Conservation (phyloP, 2,113 vertebrate genomes). For the Herpailurus yagouaroundi region DNA sequence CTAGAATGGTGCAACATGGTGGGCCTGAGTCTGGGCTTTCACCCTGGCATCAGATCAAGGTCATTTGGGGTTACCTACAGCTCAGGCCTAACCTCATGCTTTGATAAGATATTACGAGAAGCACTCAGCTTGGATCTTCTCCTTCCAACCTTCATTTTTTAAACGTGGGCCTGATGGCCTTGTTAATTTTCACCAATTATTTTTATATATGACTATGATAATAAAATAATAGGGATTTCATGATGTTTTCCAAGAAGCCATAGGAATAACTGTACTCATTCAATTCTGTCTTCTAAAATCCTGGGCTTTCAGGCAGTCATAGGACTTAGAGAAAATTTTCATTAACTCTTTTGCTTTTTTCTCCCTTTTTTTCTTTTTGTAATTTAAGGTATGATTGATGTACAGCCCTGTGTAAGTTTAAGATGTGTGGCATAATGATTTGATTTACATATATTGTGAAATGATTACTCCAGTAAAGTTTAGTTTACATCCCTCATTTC, state of each 20-base stretch:
- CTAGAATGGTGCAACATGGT: no score
- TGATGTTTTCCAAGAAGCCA: neutral
- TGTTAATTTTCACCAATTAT: neutral
- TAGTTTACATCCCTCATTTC: neutral
- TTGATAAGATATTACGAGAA: neutral
- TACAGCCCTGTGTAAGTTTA: neutral
- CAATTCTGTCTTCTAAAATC: neutral
- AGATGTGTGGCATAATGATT: neutral
- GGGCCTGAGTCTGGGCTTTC: neutral
- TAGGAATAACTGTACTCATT: neutral
- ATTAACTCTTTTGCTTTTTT: neutral
- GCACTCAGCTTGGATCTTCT: neutral
- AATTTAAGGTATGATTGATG: neutral
- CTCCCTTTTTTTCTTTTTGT: neutral
- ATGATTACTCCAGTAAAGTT: neutral
- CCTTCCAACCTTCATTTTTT: neutral
- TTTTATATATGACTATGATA: slow-evolving; percentile 5
- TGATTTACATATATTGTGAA: neutral
- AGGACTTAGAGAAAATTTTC: neutral
- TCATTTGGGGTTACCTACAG: neutral
- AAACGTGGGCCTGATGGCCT: neutral
- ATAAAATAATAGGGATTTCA: neutral
- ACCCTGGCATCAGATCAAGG: neutral
- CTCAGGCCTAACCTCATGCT: neutral
- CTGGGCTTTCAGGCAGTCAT: neutral